Base-by-base conservation (phyloP, 2,888 invertebrate genomes). In the Epirrita christyi region DNA sequence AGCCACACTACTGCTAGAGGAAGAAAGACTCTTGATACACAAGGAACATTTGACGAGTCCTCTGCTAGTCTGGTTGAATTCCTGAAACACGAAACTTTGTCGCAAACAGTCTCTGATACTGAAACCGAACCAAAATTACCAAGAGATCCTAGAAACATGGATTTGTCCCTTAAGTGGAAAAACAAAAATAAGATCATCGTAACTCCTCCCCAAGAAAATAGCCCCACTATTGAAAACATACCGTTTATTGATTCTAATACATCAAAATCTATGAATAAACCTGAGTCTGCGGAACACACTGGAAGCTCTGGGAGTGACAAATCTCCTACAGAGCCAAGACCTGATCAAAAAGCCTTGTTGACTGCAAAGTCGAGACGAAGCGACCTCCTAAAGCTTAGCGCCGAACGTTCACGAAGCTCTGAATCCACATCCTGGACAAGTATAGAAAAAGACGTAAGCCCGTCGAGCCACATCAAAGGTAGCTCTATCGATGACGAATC, bases 371-470 rank as follows among this genome's bases (percentile, higher is more conserved):
- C 87, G 2, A 91, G 88, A 71, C 88, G 93, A 52, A 88, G 88
- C 61, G 94, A 94, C 71, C 75, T 94, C 43, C 81, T 94, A 3
- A 95, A 95, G 73, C 82, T 95, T 21, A 95, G 95, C 66, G 94
- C 95, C 0, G 96, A 96, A 76, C 94, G 96, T 59, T 96, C 96
- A 0, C 92, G 94, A 66, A 96, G 96, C 71, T 96, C 96, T 1
- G 96, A 96, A 73, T 95, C 95, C 0, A 94, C 94, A 32, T 96
- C 96, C 0, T 96, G 96, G 95, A 96, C 96, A 0, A 95, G 95
- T 71, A 94, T 95, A n/a, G 95, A 95, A 76, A 95, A 95, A 79
- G 95, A 95, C 75, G 86, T 90, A 0, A 95, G 95, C 71, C 94
- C 95, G 8, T 93, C 92, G 0, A 90, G 92, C 68, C 91, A 93